These are phyloP conservation scores for Panagrolaimus sp. DNA, from an alignment of 1,140 invertebrate genomes.

Conservation along the genomic window DNA sequence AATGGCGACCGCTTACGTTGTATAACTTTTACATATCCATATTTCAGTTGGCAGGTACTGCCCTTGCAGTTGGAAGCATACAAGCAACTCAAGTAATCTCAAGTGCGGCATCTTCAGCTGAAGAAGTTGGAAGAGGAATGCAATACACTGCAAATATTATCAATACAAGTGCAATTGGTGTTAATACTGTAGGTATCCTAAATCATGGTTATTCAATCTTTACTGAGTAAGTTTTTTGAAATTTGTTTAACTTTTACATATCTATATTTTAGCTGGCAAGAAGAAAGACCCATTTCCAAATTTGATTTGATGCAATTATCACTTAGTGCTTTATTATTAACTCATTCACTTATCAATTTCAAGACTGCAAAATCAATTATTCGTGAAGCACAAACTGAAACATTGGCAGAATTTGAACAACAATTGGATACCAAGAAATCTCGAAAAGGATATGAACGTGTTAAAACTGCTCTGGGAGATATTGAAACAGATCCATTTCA, in stretches of 20 bases:
- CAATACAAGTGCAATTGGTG: neutral
- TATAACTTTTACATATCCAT: neutral
- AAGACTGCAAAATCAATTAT: constrained; percentile 11
- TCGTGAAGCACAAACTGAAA: neutral
- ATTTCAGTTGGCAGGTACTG: neutral
- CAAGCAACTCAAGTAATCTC: constrained; percentile 2
- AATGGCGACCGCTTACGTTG: neutral
- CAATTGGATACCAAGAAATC: constrained; percentile 10
- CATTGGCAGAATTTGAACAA: neutral
- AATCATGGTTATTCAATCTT: neutral
- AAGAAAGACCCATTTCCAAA: neutral
- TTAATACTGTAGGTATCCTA: neutral
- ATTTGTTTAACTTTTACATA: neutral
- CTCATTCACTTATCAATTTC: constrained; percentile 5
- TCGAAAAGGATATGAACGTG: constrained; percentile 1
- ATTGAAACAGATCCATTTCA: neutral
- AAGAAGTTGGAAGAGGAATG: neutral
- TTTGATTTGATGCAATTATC: constrained; percentile 2
- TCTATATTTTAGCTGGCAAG: constrained; percentile 4
- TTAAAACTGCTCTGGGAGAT: neutral
- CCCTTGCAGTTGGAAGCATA: neutral
- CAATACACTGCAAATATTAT: too few relatives aligned
- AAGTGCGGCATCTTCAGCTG: neutral
- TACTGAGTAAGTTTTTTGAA: neutral
- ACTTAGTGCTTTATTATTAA: constrained; percentile 3